phyloP scores from a whole-genome alignment of 2,888 invertebrate genomes.

The Nymphalis urticae region DNA sequence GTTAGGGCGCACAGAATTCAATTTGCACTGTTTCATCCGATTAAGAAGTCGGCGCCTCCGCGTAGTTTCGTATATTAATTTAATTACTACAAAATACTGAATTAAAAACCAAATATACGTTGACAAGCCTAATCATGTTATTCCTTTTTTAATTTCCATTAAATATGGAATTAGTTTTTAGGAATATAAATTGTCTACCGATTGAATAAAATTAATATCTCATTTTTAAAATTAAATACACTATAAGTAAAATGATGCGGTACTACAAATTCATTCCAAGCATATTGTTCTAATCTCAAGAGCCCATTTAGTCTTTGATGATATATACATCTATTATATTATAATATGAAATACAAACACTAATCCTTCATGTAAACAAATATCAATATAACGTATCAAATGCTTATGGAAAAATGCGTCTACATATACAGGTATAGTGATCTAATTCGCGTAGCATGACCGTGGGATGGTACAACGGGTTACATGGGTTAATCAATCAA shows the following conservation, averaged over 20 bases:
- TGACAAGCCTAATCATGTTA: background rate
- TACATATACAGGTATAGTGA: conserved; percentile 53
- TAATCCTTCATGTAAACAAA: conserved; percentile 26
- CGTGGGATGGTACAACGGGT: conserved; percentile 49
- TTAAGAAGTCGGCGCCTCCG: conserved; percentile 33
- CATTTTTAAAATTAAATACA: no score
- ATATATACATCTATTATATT: conserved; percentile 26
- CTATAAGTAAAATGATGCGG: no score
- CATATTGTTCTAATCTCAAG: background rate
- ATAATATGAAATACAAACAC: conserved; percentile 36
- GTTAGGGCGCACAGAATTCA: conserved; percentile 35
- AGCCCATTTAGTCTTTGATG: conserved; percentile 14
- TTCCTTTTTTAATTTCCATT: background rate
- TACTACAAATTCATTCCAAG: background rate
- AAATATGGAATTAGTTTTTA: background rate
- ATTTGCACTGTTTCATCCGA: conserved; percentile 39
- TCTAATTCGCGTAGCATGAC: conserved; percentile 51
- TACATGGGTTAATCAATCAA: conserved; percentile 72
- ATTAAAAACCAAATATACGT: conserved; percentile 19
- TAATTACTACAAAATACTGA: conserved; percentile 24
- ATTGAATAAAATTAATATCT: no score
- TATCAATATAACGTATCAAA: conserved; percentile 22
- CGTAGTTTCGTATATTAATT: conserved; percentile 27
- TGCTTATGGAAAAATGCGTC: conserved; percentile 33
- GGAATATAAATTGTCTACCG: background rate